Conservation (phyloP, 2,888 invertebrate genomes). For the Drosophila nr. fundita region DNA sequence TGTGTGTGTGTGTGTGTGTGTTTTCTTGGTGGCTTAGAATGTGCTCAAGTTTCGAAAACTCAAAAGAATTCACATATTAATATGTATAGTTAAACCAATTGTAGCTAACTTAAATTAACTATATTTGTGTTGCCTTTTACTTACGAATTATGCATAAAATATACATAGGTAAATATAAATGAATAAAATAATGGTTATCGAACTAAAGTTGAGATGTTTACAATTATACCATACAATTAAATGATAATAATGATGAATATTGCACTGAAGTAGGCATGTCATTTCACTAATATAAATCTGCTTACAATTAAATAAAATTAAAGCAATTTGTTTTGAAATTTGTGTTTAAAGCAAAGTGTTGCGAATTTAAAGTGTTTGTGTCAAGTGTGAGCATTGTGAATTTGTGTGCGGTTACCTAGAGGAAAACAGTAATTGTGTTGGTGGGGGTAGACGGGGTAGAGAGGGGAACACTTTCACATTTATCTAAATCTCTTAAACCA, state of each 20-base stretch:
- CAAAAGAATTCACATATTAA: conserved; percentile 37
- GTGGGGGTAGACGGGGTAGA: not conserved
- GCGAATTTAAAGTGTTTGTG: conserved; percentile 11
- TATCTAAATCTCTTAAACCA: conserved; percentile 75
- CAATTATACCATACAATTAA: conserved; percentile 42
- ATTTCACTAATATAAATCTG: conserved; percentile 62
- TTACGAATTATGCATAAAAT: conserved; percentile 28
- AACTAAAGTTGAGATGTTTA: conserved; percentile 59
- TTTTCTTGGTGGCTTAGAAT: conserved; percentile 57
- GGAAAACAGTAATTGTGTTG: conserved; percentile 12
- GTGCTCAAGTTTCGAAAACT: conserved; percentile 65
- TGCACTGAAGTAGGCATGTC: conserved; percentile 75
- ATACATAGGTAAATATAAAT: conserved; percentile 31
- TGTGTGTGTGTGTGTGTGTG: conserved; percentile 31
- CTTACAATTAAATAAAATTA: conserved; percentile 51
- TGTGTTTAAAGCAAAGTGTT: conserved; percentile 41
- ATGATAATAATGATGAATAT: conserved; percentile 62
- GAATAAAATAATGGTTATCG: conserved; percentile 38
- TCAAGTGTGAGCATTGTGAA: conserved; percentile 13
- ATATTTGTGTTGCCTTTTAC: conserved; percentile 48
- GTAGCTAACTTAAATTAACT: conserved; percentile 73
- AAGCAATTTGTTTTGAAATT: conserved; percentile 44
- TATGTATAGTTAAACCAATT: conserved; percentile 58
- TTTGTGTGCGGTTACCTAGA: conserved; percentile 25
- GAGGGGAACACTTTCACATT: conserved; percentile 66